These are phyloP conservation scores for Pantherophis guttatus DNA, from an alignment of 2,113 vertebrate genomes.

Conservation along the genomic window DNA sequence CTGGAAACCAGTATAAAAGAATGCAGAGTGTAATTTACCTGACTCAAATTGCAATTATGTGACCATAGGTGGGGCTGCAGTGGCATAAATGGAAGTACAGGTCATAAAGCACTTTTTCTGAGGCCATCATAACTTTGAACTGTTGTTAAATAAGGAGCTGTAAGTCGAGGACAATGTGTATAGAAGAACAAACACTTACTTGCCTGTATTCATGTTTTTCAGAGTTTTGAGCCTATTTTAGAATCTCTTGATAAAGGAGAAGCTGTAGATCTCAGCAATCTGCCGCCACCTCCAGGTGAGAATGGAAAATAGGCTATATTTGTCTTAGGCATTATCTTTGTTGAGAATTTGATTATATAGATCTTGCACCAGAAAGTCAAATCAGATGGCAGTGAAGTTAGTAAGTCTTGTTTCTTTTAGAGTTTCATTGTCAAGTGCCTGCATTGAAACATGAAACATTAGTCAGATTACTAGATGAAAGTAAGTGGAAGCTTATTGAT, in stretches of 20 bases:
- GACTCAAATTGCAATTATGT: background rate
- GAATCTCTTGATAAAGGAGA: conserved; percentile 73
- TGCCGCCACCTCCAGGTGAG: conserved; percentile 84
- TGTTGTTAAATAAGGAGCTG: background rate
- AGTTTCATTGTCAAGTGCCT: background rate
- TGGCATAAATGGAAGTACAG: background rate
- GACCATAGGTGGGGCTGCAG: background rate
- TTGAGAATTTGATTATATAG: background rate
- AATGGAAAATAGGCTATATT: background rate
- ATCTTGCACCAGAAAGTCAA: background rate
- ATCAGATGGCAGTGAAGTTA: background rate
- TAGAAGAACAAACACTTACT: background rate
- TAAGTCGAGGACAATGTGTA: background rate
- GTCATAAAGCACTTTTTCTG: background rate
- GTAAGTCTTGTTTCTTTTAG: background rate
- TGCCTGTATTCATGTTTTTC: background rate
- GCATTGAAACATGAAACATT: background rate
- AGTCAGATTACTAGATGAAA: background rate
- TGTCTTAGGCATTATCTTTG: background rate
- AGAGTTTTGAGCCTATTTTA: conserved; percentile 79
- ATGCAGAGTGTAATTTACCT: background rate
- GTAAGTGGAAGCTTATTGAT: background rate
- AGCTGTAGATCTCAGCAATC: conserved; percentile 67
- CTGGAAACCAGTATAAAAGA: background rate
- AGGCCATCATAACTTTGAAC: background rate